These are phyloP conservation scores for Emys orbicularis DNA, from an alignment of 2,797 vertebrate species.

Conservation along the genomic window DNA sequence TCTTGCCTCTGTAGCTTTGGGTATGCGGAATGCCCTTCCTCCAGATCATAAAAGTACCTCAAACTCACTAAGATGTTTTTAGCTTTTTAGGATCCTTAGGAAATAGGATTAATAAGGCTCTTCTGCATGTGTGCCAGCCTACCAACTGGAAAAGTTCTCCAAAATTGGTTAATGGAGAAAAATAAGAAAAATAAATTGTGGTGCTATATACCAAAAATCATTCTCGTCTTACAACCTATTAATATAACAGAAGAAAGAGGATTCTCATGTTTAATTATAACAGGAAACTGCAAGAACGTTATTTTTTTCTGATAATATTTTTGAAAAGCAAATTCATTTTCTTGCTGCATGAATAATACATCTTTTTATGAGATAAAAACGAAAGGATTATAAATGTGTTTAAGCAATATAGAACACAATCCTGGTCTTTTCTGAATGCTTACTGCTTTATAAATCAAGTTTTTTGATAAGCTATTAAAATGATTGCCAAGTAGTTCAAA, in stretches of 20 bases:
- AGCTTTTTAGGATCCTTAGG: not conserved
- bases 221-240: not conserved
- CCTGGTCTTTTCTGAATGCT: not conserved
- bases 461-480: not conserved
- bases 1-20: not conserved
- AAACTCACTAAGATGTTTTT: not conserved
- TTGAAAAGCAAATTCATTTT: not conserved
- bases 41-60: not conserved
- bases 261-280: not conserved
- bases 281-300: not conserved
- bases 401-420: not conserved
- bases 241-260: not conserved
- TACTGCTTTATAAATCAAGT: not conserved
- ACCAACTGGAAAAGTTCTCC: not conserved
- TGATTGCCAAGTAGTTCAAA: not conserved
- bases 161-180: not conserved
- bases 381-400: not conserved
- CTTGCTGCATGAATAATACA: not conserved
- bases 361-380: not conserved
- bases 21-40: not conserved
- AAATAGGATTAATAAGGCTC: constrained; percentile 27
- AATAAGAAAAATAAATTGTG: constrained; percentile 5
- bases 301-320: not conserved
- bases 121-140: not conserved
- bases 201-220: not conserved